phyloP scores from a whole-genome alignment of 2,888 invertebrate genomes.

The Metellina segmentata region DNA sequence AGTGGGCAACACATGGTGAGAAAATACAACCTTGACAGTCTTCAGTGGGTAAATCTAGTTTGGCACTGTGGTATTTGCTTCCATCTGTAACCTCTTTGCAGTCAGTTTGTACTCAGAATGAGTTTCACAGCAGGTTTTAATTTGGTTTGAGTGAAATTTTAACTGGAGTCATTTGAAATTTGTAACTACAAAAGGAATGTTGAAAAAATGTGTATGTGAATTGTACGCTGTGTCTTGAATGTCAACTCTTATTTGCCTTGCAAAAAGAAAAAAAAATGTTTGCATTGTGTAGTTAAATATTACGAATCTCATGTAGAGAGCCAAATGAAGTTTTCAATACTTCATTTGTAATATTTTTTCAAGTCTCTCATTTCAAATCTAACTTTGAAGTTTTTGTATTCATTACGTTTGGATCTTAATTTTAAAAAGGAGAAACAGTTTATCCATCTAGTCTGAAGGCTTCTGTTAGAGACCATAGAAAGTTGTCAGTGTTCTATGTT shows the following conservation, averaged over 20 bases:
- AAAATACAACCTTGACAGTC: slow-evolving; percentile 35
- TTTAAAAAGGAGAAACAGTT: slow-evolving; percentile 36
- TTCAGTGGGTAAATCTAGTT: slow-evolving; percentile 20
- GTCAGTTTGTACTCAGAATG: slow-evolving; percentile 13
- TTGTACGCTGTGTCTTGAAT: slow-evolving; percentile 69
- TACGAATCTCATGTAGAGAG: slow-evolving; percentile 68
- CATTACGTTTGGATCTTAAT: slow-evolving; percentile 44
- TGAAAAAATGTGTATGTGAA: slow-evolving; percentile 45
- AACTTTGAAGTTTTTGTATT: slow-evolving; percentile 60
- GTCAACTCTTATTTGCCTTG: slow-evolving; percentile 63
- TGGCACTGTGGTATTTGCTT: not conserved
- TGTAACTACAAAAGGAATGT: slow-evolving; percentile 25
- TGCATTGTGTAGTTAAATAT: slow-evolving; percentile 65
- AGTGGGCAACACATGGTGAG: slow-evolving; percentile 68
- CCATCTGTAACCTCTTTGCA: slow-evolving; percentile 10
- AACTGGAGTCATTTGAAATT: slow-evolving; percentile 15
- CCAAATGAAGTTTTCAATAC: slow-evolving; percentile 51
- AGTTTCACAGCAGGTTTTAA: not conserved
- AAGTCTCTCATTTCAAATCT: slow-evolving; percentile 43
- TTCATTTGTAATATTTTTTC: slow-evolving; percentile 66
- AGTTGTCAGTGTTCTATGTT: slow-evolving; percentile 64
- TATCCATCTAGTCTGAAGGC: slow-evolving; percentile 62
- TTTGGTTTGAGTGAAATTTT: slow-evolving; percentile 10
- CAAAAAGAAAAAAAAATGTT: slow-evolving; percentile 33
- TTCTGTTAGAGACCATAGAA: slow-evolving; percentile 69